Conservation (phyloP, 2,113 vertebrate species). For the Tragelaphus scriptus region DNA sequence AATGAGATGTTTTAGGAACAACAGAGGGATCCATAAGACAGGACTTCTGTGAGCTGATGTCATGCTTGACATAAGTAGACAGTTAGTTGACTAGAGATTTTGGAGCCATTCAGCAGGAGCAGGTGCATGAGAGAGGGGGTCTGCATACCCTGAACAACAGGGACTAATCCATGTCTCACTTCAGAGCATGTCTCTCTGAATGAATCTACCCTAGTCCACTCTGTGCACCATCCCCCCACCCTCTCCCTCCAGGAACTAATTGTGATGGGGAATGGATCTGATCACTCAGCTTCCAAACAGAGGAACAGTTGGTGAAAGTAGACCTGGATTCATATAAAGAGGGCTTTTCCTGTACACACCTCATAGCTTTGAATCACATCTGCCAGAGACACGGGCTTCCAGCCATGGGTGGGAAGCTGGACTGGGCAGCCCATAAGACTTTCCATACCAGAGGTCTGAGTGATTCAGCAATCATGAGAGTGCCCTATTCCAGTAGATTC, state of each 20-base stretch:
- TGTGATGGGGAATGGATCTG: not conserved
- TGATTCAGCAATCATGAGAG: not conserved
- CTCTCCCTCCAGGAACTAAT: accelerated
- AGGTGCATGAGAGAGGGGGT: not conserved
- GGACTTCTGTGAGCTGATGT: slow-evolving; percentile 12
- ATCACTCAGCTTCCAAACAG: not conserved
- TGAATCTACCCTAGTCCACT: not conserved
- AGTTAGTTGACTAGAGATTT: not conserved
- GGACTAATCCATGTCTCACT: not conserved
- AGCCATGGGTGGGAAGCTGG: not conserved
- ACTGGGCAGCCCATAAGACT: not conserved
- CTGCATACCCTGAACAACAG: accelerated
- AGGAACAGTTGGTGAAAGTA: not conserved
- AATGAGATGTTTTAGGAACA: slow-evolving; percentile 53
- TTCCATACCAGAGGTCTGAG: not conserved
- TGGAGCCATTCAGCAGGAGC: not conserved
- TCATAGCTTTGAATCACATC: not conserved
- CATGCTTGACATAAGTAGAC: slow-evolving; percentile 11
- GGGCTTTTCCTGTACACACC: not conserved
- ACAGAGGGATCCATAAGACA: slow-evolving; percentile 5
- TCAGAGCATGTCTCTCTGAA: not conserved
- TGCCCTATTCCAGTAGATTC: not conserved
- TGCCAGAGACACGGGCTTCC: not conserved
- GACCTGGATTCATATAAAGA: not conserved
- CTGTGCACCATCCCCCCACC: accelerated